Base-by-base conservation (phyloP, 2,113 vertebrate species). In the Pardalotus punctatus region DNA sequence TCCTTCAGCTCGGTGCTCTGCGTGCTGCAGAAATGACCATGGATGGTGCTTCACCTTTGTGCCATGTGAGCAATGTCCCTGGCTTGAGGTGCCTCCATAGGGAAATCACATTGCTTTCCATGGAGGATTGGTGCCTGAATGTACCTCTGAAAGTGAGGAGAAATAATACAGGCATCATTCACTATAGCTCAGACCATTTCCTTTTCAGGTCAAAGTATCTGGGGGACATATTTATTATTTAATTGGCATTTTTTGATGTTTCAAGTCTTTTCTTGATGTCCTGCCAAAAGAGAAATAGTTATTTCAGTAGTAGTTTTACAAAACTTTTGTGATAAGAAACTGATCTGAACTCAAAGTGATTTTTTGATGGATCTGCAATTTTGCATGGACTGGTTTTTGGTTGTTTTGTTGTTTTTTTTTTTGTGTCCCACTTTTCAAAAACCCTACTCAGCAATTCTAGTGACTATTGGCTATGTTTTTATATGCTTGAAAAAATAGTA, bases 101-200 rank as follows among this genome's bases (percentile, higher is more conserved):
- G 21, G 51, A 90, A 62, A 54, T 25, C 3, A 0, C 17, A 42
- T 67, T 1, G 0, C 29, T 66, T 78, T 14, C 27, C 0, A 0
- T 14, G 38, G 8, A 74, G 22, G 45, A 24, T 2, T 47, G 24
- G 4, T 91, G 48, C 21, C 57, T 54, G 18, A 62, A 42, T 16
- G 47, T 38, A 14, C 71, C 18, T 90, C 35, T 85, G 51, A 35
- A 85, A 61, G 22, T 0, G 3, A 51, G 57, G 24, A 66, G 36
- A 15, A 78, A 7, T 42, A 62, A 51, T n/a, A 23, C 10, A 56
- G 36, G 9, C 17, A 12, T 65, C 2, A 0, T 43, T 91, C 10
- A 7, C 36, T 0, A 0, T 45, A 36, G 48, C 31, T 48, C 40
- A 82, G 10, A 76, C 20, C 12, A 14, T 66, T 93, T 62, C 10